Conservation (phyloP, 2,888 invertebrate genomes). For the Lasioglossum zephyrum region DNA sequence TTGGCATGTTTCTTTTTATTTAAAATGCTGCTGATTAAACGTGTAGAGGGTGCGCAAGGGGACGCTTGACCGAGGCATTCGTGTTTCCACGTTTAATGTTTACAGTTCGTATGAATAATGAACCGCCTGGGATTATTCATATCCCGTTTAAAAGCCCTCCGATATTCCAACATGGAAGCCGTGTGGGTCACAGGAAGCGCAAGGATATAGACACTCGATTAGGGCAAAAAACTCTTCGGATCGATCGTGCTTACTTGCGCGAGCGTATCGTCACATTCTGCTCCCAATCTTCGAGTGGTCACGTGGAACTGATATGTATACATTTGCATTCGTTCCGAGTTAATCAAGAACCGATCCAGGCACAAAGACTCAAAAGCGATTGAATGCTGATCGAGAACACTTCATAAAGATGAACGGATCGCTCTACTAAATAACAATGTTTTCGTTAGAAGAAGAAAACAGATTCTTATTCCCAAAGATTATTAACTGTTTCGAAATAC, state of each 20-base stretch:
- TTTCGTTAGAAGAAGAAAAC: not conserved
- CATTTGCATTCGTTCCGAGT: slow-evolving; percentile 10
- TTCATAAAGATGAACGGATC: slow-evolving; percentile 1
- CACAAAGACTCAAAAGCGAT: slow-evolving; percentile 16
- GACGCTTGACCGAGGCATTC: not conserved
- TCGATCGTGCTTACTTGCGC: slow-evolving; percentile 8
- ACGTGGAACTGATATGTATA: not conserved
- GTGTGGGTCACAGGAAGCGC: not conserved
- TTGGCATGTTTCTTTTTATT: slow-evolving; percentile 1
- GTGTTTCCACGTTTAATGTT: slow-evolving; percentile 44
- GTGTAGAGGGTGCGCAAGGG: not conserved
- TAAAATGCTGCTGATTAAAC: slow-evolving; percentile 18
- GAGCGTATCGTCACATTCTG: slow-evolving; percentile 7
- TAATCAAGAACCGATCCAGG: slow-evolving; percentile 7
- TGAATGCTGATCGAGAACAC: slow-evolving; percentile 20
- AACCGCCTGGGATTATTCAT: slow-evolving; percentile 34
- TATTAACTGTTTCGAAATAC: not conserved
- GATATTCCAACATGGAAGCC: slow-evolving; percentile 23
- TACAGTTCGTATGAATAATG: slow-evolving; percentile 48
- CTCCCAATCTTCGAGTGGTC: slow-evolving; percentile 3
- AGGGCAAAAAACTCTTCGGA: slow-evolving; percentile 11
- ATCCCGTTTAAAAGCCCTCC: slow-evolving; percentile 30
- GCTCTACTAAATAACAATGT: not conserved
- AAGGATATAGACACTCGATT: slow-evolving; percentile 25
- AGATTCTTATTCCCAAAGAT: not conserved